Base-by-base conservation (phyloP, 2,113 vertebrate genomes). In the Lethenteron reissneri region DNA sequence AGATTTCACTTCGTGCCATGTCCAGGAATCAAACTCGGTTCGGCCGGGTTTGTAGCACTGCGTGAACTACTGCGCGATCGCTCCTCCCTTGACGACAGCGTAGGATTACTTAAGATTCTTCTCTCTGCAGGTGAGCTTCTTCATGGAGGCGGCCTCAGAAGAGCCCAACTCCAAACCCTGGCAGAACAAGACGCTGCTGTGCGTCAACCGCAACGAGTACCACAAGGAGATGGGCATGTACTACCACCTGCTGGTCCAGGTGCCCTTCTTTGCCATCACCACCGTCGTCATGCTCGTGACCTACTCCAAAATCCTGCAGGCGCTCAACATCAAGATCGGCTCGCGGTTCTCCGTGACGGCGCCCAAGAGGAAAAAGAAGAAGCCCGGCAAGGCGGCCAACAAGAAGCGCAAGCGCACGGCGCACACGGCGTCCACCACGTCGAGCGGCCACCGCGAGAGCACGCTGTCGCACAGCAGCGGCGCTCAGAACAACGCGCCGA, bases 201-300 rank as follows among this genome's bases (percentile, higher is more conserved):
- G 88, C 6, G 81, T 83, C 76, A 85, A 86, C 75, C 81, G 83
- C 70, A 88, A 89, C 3, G 86, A 90, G 76, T 94, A 91, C 78
- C 85, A 91, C 79, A 89, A 85, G 1, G 88, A 92, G 78, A 82
- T 88, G 57, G 91, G 91, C 72, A 86, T 96, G 80, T 97, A 97
- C 78, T 99, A 99, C 71, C 94, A 99, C 75, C 83, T 99, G 71
- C 81, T 96, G 1, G 92, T 92, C 71, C 92, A 99, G 81, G 97
- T 99, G 73, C 94, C 94, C 41, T 96, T 97, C 75, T 99, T 95
- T 78, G 90, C 90, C 81, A 92, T 94, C 76, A 99, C 94, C 14
- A 90, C 85, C 8, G 73, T 96, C 62, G 89, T 97, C 72, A 99
- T 99, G 94, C 78, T 99, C 70, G 87, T 97, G 74, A 99, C 94